phyloP scores from a whole-genome alignment of 1,140 invertebrate genomes.

The Charaxes varanes region DNA sequence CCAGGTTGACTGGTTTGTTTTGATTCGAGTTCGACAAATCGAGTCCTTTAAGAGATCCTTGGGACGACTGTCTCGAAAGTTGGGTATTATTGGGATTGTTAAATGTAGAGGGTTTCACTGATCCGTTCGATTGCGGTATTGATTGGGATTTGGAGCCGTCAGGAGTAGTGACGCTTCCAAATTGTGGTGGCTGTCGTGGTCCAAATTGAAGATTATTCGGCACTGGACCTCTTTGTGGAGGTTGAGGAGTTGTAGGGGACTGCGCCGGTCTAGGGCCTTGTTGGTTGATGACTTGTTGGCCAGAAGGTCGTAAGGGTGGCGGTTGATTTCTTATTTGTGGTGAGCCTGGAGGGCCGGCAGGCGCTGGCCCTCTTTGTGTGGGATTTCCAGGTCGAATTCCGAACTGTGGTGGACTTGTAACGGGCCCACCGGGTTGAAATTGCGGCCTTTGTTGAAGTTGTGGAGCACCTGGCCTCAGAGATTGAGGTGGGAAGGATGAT shows the following conservation, averaged over 20 bases:
- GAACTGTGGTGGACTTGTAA: conserved; percentile 44
- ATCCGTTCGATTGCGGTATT: conserved; percentile 40
- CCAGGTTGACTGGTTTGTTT: conserved; percentile 66
- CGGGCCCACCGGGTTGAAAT: conserved; percentile 62
- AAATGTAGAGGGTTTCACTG: conserved; percentile 23
- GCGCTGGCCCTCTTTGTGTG: conserved; percentile 31
- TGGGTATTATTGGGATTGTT: conserved; percentile 23
- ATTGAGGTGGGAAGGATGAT: conserved; percentile 43
- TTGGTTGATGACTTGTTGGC: conserved; percentile 49
- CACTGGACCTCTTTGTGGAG: conserved; percentile 42
- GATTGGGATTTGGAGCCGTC: conserved; percentile 37
- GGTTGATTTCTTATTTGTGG: conserved; percentile 39
- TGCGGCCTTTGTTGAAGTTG: conserved; percentile 57
- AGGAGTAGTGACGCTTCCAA: conserved; percentile 39
- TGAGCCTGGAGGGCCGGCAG: conserved; percentile 32
- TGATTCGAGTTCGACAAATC: conserved; percentile 34
- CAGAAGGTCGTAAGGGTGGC: conserved; percentile 38
- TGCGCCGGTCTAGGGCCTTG: conserved; percentile 44
- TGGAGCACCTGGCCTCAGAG: conserved; percentile 37
- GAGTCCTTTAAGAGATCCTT: conserved; percentile 49
- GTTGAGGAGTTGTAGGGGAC: conserved; percentile 36
- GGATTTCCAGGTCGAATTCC: conserved; percentile 36
- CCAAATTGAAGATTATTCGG: conserved; percentile 65
- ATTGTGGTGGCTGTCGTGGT: conserved; percentile 50
- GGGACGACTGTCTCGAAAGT: conserved; percentile 51